These are phyloP conservation scores for Phalangium opilio DNA, from an alignment of 2,888 invertebrate genomes.

Conservation along the genomic window DNA sequence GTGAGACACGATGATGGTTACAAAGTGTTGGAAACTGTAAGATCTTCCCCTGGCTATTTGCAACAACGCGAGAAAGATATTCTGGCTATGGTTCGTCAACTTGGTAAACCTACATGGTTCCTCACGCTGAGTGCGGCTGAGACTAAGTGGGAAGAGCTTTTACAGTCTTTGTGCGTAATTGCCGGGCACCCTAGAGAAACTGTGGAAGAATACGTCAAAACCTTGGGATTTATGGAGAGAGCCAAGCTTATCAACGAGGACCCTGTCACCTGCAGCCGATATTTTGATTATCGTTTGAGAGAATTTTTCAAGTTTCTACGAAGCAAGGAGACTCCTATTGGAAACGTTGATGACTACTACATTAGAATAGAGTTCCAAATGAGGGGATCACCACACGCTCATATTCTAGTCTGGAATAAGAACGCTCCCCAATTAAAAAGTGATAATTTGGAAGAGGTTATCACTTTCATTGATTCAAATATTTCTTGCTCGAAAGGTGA, in stretches of 20 bases:
- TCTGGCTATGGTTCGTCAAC: conserved; percentile 21
- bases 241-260: conserved; percentile 14
- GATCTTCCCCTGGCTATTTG: conserved; percentile 21
- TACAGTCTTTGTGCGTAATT: conserved; percentile 15
- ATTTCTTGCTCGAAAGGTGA: background rate
- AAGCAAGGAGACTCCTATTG: background rate
- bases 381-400: conserved; percentile 16
- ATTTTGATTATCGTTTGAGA: conserved; percentile 20
- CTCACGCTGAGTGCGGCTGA: conserved; percentile 22
- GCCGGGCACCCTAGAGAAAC: conserved; percentile 4
- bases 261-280: conserved; percentile 21
- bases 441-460: conserved; percentile 4
- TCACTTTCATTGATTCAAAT: too few relatives aligned
- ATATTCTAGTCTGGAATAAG: conserved; percentile 16
- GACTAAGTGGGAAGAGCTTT: conserved; percentile 20
- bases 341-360: background rate
- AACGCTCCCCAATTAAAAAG: conserved; percentile 7
- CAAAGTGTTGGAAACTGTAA: too few relatives aligned
- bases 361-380: conserved; percentile 13
- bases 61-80: conserved; percentile 17
- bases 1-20: too few relatives aligned
- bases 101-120: conserved; percentile 21
- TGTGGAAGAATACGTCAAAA: too few relatives aligned
- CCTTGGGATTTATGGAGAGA: too few relatives aligned
- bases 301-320: conserved; percentile 9